Evolutionary conservation across 2,113 vertebrate genomes (phyloP).

Genomic region (Manacus vitellinus): DNA sequence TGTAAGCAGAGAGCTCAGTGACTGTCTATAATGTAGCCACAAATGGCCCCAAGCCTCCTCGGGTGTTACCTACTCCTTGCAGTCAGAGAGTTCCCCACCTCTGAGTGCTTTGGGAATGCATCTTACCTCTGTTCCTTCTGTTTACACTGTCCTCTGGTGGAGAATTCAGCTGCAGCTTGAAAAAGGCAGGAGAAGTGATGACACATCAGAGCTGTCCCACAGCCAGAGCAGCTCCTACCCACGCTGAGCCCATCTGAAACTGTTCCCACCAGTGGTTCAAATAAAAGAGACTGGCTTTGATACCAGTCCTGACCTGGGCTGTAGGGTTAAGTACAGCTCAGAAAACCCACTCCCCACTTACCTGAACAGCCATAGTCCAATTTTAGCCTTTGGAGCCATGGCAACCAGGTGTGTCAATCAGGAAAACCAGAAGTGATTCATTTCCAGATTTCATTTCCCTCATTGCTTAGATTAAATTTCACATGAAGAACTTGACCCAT

Average conservation of each 20-base stretch:
- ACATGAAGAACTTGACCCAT: neutral
- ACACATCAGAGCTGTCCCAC: neutral
- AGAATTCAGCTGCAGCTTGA: neutral
- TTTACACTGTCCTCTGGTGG: neutral
- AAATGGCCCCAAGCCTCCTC: accelerated
- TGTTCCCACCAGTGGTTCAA: neutral
- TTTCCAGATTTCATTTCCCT: slow-evolving; percentile 50
- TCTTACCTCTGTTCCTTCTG: neutral
- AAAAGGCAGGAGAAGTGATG: neutral
- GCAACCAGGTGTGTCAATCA: neutral
- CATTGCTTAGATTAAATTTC: neutral
- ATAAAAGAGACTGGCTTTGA: neutral
- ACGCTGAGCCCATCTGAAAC: neutral
- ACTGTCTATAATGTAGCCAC: neutral
- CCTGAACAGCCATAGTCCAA: neutral
- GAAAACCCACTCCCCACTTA: neutral
- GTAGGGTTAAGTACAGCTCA: neutral
- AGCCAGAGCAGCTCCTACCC: neutral
- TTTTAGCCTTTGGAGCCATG: slow-evolving; percentile 33
- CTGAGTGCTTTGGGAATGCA: neutral
- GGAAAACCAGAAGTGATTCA: slow-evolving; percentile 31
- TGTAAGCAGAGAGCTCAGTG: neutral
- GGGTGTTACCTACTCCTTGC: neutral
- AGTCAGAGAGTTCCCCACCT: neutral
- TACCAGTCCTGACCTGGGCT: accelerated